phyloP scores from a whole-genome alignment of 2,888 invertebrate species.

The Aphidius colemani region DNA sequence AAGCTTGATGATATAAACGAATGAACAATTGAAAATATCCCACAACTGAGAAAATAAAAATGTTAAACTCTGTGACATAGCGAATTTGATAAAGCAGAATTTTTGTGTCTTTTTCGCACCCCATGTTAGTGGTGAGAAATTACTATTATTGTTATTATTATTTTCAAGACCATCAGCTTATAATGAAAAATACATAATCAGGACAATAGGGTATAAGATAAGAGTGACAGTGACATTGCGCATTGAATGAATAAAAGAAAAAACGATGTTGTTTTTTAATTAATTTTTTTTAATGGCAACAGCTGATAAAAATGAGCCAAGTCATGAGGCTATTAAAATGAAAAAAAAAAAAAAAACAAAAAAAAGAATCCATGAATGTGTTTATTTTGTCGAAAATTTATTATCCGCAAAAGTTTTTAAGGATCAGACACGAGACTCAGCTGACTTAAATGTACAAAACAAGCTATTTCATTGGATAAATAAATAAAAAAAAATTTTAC shows the following conservation, averaged over 20 bases:
- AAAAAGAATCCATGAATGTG: too few relatives aligned
- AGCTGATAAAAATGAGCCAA: too few relatives aligned
- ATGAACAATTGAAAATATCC: constrained; percentile 6
- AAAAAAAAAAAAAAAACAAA: too few relatives aligned
- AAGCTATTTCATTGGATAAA: too few relatives aligned
- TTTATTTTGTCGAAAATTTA: constrained; percentile 4
- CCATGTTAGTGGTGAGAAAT: too few relatives aligned
- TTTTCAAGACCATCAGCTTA: too few relatives aligned
- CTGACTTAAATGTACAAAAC: constrained; percentile 54
- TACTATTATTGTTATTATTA: too few relatives aligned
- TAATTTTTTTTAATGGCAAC: too few relatives aligned
- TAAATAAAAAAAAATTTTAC: constrained; percentile 30
- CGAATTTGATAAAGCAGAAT: not conserved
- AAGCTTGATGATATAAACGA: not conserved
- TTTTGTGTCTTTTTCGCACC: not conserved
- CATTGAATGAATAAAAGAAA: not conserved
- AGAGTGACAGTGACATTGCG: not conserved
- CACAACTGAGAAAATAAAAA: not conserved
- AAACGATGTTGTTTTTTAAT: too few relatives aligned
- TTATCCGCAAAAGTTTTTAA: constrained; percentile 31
- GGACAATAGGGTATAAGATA: not conserved
- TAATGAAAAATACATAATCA: too few relatives aligned
- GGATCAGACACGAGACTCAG: constrained; percentile 43
- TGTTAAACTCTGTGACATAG: not conserved
- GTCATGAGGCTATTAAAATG: too few relatives aligned